Evolutionary conservation across 2,797 vertebrate genomes (phyloP), one percentile per base, ranked within the genome.

Genomic region (Allobates femoralis): DNA sequence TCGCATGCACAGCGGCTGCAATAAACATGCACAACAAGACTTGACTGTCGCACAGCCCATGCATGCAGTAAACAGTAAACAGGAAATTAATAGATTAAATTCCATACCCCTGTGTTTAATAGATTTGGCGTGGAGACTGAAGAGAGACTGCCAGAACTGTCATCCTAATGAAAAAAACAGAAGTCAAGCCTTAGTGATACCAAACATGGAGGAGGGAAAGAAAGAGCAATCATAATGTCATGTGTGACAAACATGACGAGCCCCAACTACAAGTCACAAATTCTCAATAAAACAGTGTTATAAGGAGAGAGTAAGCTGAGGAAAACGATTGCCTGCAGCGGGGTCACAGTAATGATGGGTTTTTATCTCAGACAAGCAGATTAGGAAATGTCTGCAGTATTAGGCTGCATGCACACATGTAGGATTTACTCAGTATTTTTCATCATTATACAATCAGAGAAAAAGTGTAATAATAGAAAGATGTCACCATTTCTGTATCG

Each of bases 91-190:
- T 85, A 89, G 90, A 92, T 92, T 90, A 94, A 92, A 91, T 92
- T 92, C 90, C 95, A 94, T 96, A 96, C 95, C 95, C 93, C 94
- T 90, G 94, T 89, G 91, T 91, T 95, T 94, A 96, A 95, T 89
- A 96, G 95, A 94, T 95, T 95, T 93, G 95, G 94, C 92, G 95
- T 92, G 91, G 95, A 96, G 92, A 96, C 90, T 92, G 95, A 96
- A 1, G 95, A 91, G 91, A 96, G 93, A 94, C 91, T 94, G 93
- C 93, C 94, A 91, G 94, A 93, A 92, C 91, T 94, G 93, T 91
- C 93, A 91, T 95, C 95, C 95, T 96, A 93, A 92, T 92, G 90
- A 91, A 91, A 94, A 91, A 95, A 94, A 94, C 92, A 94, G 89
- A 94, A 93, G 92, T 88, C 90, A 89, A 93, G 67, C 90, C 92